Evolutionary conservation across 2,888 invertebrate genomes (phyloP), one percentile per base, ranked within the genome.

Genomic region (Lithophane semibrunnea): DNA sequence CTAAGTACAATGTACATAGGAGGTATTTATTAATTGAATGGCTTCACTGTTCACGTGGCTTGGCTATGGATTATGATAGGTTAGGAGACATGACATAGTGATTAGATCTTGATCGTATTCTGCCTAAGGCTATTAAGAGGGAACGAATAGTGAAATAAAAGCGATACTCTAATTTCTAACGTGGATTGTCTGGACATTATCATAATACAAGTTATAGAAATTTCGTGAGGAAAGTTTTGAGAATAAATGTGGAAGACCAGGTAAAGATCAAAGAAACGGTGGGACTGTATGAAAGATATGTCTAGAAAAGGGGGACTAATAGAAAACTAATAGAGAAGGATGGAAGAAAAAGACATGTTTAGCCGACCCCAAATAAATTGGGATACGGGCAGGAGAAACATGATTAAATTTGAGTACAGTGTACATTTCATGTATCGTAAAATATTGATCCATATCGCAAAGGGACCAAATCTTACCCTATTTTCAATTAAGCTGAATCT

Each of bases 21-120:
- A 70, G 16, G 18, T 70, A 79, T 37, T 79, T 77, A 76, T 79
- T 82, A 79, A 88, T 77, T 85, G 75, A 87, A 87, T 73, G 76
- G 79, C 80, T 77, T 80, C 79, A 29, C 54, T 56, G 44, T 47
- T 72, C 84, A 87, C 80, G 85, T 87, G 88, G 56, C 42, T 29
- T 7, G 71, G 29, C 47, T 74, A 78, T 52, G 75, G 70, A 82
- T 67, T 65, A 84, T 60, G 42, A 74, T 61, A 70, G 67, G 76
- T 72, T 77, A 52, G 42, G 37, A 85, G 85, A 88, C 7, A 49
- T 16, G 86, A 83, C 87, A 75, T 73, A 60, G 49, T 47, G n/a
- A 68, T 84, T 61, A 73, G 13, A 76, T 61, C 49, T 69, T 8
- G 67, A 73, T 73, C 54, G 52, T 73, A 75, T 81, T 79, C 7